These are phyloP conservation scores for Heterodera filipjevi DNA, from an alignment of 2,888 invertebrate species.

Conservation along the genomic window DNA sequence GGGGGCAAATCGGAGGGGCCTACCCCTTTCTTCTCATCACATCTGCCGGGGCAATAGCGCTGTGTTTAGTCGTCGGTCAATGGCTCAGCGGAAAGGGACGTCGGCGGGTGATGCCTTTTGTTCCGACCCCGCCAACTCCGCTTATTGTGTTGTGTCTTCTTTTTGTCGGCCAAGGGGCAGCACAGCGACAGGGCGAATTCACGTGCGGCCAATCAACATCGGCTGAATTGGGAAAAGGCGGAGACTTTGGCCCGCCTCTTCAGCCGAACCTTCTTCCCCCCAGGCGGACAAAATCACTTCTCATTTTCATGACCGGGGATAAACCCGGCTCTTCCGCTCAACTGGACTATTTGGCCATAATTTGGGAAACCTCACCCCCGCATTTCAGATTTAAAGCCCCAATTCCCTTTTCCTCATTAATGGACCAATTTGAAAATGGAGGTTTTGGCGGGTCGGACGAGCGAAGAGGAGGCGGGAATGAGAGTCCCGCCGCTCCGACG, in stretches of 20 bases:
- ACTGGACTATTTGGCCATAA: no score
- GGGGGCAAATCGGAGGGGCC: no score
- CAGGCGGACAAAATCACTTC: background rate
- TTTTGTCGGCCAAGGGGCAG: background rate
- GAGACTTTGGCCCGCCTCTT: background rate
- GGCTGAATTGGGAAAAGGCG: background rate
- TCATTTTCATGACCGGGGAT: background rate
- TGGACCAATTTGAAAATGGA: background rate
- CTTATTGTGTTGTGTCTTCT: background rate
- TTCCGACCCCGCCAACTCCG: background rate
- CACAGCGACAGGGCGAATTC: background rate
- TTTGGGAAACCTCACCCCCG: no score
- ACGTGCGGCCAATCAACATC: background rate
- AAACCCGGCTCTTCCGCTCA: no score
- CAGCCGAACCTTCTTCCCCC: background rate
- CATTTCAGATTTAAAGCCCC: no score
- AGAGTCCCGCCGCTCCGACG: no score
- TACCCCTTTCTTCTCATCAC: background rate
- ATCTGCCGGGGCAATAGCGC: background rate
- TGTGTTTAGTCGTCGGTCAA: background rate
- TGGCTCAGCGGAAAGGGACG: background rate
- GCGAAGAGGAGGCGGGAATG: no score
- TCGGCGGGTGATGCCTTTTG: background rate
- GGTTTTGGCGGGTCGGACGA: background rate
- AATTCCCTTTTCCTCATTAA: background rate